phyloP scores from a whole-genome alignment of 2,888 invertebrate genomes.

The Drosophila kanekoi region DNA sequence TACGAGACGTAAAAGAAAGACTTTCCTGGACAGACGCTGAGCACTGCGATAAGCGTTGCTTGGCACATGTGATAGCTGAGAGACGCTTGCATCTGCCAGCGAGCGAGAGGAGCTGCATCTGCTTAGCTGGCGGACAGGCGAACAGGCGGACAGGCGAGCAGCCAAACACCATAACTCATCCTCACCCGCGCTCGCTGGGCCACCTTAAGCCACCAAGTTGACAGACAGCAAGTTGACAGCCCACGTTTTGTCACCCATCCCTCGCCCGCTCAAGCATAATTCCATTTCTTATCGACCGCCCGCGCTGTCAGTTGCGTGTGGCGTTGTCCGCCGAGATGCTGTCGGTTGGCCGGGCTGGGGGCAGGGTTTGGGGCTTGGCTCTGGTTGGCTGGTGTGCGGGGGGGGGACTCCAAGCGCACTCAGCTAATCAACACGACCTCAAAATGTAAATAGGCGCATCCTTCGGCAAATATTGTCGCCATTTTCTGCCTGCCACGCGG shows the following conservation, averaged over 20 bases:
- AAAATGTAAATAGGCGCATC: constrained; percentile 79
- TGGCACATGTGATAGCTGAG: constrained; percentile 33
- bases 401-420: constrained; percentile 54
- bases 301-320: constrained; percentile 62
- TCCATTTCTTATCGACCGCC: constrained; percentile 69
- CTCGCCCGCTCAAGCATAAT: constrained; percentile 42
- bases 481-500: constrained; percentile 65
- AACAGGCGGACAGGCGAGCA: constrained; percentile 3
- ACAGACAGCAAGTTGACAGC: constrained; percentile 75
- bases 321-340: constrained; percentile 33
- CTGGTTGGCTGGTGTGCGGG: background rate
- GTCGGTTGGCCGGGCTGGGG: constrained; percentile 14
- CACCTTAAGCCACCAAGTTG: constrained; percentile 67
- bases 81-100: constrained; percentile 60
- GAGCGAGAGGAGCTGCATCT: constrained; percentile 60
- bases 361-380: background rate
- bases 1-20: constrained; percentile 57
- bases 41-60: constrained; percentile 43
- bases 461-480: constrained; percentile 81
- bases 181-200: constrained; percentile 23
- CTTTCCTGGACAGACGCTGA: constrained; percentile 55
- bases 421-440: constrained; percentile 74
- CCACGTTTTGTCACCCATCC: constrained; percentile 39
- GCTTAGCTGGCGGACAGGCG: constrained; percentile 28
- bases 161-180: constrained; percentile 63